phyloP scores from a whole-genome alignment of 2,888 invertebrate species.

The Polydrusus pterygomalis region DNA sequence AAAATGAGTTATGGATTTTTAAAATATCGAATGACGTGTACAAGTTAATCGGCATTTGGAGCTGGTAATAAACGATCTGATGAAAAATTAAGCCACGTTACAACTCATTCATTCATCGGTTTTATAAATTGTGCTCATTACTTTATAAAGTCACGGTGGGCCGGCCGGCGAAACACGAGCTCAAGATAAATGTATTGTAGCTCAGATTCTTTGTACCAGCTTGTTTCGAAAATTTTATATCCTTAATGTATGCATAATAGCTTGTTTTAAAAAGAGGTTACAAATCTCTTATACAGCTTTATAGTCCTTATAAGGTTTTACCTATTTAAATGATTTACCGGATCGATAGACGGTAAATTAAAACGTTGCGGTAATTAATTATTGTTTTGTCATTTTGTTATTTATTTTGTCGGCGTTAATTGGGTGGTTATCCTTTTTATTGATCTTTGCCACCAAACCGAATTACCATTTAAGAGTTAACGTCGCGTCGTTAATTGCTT shows the following conservation, averaged over 20 bases:
- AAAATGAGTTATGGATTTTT: conserved; percentile 63
- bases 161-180: conserved; percentile 59
- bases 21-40: conserved; percentile 63
- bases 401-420: conserved; percentile 46
- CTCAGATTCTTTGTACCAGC: conserved; percentile 54
- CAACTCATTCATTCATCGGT: conserved; percentile 66
- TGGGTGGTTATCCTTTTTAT: conserved; percentile 35
- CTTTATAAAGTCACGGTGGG: conserved; percentile 65
- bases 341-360: conserved; percentile 49
- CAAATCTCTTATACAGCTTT: conserved; percentile 53
- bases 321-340: conserved; percentile 50
- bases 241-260: conserved; percentile 56
- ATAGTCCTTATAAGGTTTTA: conserved; percentile 43
- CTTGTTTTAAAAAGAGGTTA: conserved; percentile 53
- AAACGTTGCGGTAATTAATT: conserved; percentile 46
- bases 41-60: conserved; percentile 67
- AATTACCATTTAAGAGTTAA: conserved; percentile 18
- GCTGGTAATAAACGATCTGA: conserved; percentile 67
- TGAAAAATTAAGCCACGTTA: conserved; percentile 67
- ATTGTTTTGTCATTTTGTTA: conserved; percentile 43
- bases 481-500: neutral
- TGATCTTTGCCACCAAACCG: conserved; percentile 20
- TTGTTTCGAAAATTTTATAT: conserved; percentile 54
- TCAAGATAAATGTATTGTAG: conserved; percentile 55
- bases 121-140: conserved; percentile 68